Evolutionary conservation across 2,797 vertebrate species (phyloP).

Genomic region (Streptopelia turtur): DNA sequence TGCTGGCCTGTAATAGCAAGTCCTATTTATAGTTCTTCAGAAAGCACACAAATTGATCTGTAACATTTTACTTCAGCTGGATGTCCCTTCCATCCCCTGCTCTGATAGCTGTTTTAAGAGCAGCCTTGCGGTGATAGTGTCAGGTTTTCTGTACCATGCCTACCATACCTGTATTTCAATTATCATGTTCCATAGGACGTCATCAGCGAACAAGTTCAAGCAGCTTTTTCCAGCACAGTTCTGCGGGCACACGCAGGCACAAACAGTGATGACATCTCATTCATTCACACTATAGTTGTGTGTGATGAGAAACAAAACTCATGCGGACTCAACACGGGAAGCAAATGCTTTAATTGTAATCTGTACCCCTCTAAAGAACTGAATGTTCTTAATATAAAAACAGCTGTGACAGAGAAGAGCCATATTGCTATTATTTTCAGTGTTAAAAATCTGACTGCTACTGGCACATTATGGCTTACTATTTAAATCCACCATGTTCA

Average conservation of each 20-base stretch:
- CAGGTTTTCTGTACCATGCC: background rate
- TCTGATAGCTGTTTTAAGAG: background rate
- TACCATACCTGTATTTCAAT: background rate
- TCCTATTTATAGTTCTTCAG: background rate
- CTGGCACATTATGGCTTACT: constrained; percentile 8
- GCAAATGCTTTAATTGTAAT: background rate
- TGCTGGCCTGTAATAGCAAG: background rate
- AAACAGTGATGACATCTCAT: background rate
- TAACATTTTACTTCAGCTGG: background rate
- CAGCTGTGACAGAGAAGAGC: background rate
- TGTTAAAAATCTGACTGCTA: constrained; percentile 27
- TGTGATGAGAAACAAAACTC: constrained; percentile 5
- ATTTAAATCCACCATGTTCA: constrained; percentile 6
- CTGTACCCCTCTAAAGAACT: background rate
- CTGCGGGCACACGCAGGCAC: background rate
- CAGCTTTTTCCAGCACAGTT: constrained; percentile 8
- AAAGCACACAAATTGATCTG: background rate
- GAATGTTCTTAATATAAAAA: background rate
- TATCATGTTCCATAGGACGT: constrained; percentile 1
- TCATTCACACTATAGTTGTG: background rate
- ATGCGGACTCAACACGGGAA: background rate
- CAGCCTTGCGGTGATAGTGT: background rate
- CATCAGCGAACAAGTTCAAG: constrained; percentile 12
- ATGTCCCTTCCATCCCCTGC: background rate
- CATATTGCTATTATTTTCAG: constrained; percentile 49